Evolutionary conservation across 2,113 vertebrate genomes (phyloP).

Genomic region (Piprites chloris): DNA sequence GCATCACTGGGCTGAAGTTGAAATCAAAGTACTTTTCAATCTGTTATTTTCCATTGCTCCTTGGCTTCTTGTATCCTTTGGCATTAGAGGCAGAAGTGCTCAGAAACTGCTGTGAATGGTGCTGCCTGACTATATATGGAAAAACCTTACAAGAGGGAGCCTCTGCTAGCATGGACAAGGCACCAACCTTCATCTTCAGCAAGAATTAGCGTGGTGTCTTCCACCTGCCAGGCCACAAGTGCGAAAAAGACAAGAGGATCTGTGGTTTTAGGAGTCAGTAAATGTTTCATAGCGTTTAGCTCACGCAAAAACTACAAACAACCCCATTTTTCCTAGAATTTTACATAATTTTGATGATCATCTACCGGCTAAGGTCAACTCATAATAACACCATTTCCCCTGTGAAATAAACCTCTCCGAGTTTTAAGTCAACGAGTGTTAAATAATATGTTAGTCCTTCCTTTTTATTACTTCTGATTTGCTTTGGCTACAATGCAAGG

Average conservation of each 20-base stretch:
- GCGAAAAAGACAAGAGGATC: not conserved
- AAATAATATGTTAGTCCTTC: not conserved
- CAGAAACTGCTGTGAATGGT: not conserved
- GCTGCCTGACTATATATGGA: not conserved
- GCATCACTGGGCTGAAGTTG: not conserved
- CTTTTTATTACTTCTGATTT: conserved; percentile 26
- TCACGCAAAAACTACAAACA: not conserved
- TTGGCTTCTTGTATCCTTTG: not conserved
- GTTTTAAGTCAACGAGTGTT: not conserved
- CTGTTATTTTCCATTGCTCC: conserved; percentile 4
- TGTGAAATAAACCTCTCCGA: not conserved
- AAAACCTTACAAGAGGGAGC: conserved; percentile 23
- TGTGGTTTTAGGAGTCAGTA: not conserved
- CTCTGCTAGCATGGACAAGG: not conserved
- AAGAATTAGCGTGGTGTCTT: not conserved
- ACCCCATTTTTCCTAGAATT: not conserved
- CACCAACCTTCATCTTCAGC: not conserved
- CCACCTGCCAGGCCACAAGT: not conserved
- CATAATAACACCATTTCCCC: not conserved
- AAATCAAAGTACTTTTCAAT: not conserved
- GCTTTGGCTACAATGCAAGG: conserved; percentile 11
- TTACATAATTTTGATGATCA: not conserved
- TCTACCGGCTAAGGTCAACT: not conserved
- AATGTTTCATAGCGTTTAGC: not conserved
- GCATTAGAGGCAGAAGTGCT: conserved; percentile 15